A percentile compares a stretch with the other conserved stretches of the same genome.
Evolutionary conservation across 2,797 vertebrate genomes (phyloP).

Genomic region (Myotis daubentonii): DNA sequence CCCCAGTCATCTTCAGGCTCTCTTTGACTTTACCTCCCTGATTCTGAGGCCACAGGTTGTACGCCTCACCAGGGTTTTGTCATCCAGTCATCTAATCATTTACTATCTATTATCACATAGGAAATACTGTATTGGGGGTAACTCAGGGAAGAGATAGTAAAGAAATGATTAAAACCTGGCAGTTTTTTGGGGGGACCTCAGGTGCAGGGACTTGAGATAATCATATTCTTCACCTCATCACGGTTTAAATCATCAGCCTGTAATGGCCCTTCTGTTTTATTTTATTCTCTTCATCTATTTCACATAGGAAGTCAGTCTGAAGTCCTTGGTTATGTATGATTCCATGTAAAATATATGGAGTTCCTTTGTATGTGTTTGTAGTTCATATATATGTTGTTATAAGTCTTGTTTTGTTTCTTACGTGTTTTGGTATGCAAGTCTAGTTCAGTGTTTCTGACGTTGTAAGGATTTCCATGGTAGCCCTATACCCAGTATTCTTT

Average conservation of each 20-base stretch:
- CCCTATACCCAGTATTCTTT: background rate
- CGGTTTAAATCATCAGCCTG: background rate
- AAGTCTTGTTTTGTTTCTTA: background rate
- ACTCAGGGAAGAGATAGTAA: background rate
- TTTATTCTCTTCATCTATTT: background rate
- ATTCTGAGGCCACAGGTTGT: background rate
- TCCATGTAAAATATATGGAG: background rate
- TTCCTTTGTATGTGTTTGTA: background rate
- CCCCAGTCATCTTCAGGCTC: background rate
- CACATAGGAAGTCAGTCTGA: background rate
- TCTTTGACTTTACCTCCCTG: background rate
- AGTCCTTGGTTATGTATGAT: background rate
- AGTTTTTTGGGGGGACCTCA: background rate
- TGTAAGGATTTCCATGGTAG: background rate
- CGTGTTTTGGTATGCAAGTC: fast-evolving
- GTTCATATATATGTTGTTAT: too few relatives aligned
- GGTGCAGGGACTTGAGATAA: background rate
- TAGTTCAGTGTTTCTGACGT: background rate
- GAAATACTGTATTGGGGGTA: background rate
- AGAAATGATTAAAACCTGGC: background rate
- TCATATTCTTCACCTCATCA: background rate
- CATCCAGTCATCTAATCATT: background rate
- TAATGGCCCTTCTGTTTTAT: background rate
- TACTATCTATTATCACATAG: background rate
- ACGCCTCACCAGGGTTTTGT: background rate